Conservation (phyloP, 1,140 invertebrate species). For the Aphidius gifuensis region DNA sequence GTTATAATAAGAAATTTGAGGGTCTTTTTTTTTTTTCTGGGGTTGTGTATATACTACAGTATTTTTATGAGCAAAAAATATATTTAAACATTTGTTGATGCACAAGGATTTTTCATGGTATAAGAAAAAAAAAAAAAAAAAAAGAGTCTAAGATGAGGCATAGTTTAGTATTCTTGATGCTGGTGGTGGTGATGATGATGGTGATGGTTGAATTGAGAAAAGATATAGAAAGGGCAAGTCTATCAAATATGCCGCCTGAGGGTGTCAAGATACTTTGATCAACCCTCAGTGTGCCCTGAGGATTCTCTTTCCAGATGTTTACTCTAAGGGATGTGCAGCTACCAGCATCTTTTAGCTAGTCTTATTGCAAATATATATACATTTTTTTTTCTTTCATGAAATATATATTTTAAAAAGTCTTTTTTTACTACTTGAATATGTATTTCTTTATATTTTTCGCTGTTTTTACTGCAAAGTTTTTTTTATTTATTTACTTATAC, state of each 20-base stretch:
- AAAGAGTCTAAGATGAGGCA: conserved; percentile 10
- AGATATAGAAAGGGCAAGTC: conserved; percentile 29
- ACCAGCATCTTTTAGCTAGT: conserved; percentile 37
- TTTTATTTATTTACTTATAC: too few species aligned
- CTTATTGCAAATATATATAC: neutral
- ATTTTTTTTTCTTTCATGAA: too few species aligned
- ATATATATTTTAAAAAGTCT: too few species aligned
- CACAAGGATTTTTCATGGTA: conserved; percentile 23
- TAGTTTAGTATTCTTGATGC: too few species aligned
- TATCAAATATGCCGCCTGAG: conserved; percentile 48
- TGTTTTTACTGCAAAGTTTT: too few species aligned
- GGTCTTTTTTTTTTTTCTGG: conserved; percentile 11
- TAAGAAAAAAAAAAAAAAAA: too few species aligned
- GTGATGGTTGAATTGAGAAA: too few species aligned
- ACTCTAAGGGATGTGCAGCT: conserved; percentile 41
- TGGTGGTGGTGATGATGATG: too few species aligned
- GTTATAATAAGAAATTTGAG: too few species aligned
- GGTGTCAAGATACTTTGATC: conserved; percentile 51
- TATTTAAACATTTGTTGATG: conserved; percentile 17
- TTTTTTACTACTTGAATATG: too few species aligned
- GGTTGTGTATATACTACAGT: conserved; percentile 21
- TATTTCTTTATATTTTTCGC: too few species aligned
- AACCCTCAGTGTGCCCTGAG: conserved; percentile 33
- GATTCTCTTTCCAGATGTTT: conserved; percentile 36
- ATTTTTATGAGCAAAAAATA: conserved; percentile 16